These are phyloP conservation scores for Epinephelus malabaricus DNA, from an alignment of 2,797 vertebrate species.

Conservation along the genomic window DNA sequence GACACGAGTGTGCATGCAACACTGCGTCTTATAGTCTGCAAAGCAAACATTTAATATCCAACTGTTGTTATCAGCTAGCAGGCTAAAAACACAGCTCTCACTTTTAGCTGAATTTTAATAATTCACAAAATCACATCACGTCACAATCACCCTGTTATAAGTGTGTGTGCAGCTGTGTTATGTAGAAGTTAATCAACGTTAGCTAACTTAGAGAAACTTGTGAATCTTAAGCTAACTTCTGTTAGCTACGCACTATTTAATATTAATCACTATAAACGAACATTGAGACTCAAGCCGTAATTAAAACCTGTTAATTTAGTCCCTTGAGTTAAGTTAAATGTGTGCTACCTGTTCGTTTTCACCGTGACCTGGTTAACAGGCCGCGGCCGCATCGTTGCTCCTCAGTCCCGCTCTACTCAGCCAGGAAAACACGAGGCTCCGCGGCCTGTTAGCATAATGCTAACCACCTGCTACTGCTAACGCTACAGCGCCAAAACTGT, in stretches of 20 bases:
- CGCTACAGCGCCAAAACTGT: fast-evolving
- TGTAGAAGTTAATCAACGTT: too few relatives aligned
- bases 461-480: not conserved
- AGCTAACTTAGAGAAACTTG: not conserved
- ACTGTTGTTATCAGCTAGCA: not conserved
- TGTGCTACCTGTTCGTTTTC: fast-evolving
- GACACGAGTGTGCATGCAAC: not conserved
- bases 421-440: conserved; percentile 66
- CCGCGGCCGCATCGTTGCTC: not conserved
- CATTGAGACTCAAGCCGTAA: not conserved
- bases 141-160: too few relatives aligned
- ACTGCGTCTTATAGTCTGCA: too few relatives aligned
- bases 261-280: not conserved
- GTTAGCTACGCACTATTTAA: not conserved
- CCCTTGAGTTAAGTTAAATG: not conserved
- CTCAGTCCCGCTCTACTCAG: not conserved
- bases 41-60: not conserved
- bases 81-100: not conserved
- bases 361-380: too few relatives aligned
- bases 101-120: fast-evolving
- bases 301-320: not conserved
- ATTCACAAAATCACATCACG: too few relatives aligned
- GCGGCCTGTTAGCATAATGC: conserved; percentile 62
- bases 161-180: too few relatives aligned
- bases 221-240: not conserved